Evolutionary conservation across 2,888 invertebrate species (phyloP), one percentile per base, ranked within the genome.

Genomic region (Octonoba sinensis): DNA sequence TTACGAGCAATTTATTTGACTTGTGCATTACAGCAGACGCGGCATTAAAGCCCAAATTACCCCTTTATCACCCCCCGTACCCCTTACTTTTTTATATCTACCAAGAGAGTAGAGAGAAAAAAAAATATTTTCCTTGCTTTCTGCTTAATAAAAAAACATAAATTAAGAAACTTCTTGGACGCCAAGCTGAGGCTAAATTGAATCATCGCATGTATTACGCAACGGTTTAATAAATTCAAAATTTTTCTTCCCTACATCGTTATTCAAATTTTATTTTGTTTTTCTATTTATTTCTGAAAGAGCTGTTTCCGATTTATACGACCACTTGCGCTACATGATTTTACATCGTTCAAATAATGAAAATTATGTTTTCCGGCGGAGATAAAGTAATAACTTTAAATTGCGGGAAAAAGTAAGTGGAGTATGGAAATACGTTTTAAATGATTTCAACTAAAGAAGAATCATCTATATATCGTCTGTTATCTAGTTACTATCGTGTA

Each of bases 1-100:
- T 82, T 82, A 82, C 82, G 82, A 82, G 82, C 82, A 76, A 82
- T 82, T 82, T 82, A 82, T 82, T 82, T 82, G 82, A 82, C 82
- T 76, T 82, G 82, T 75, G 82, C 82, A 82, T 82, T 82, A 82
- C 82, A 71, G 66, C 72, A 67, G 76, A 75, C 76, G 82, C 60
- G 72, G 72, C 82, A 82, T 82, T 82, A 82, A 76, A 76, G 67
- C 76, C 82, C 69, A 76, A 82, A 82, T 82, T 82, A 76, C 76
- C 82, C 79, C 82, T 82, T 82, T 82, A 82, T 82, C 76, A 75
- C 72, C 65, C 71, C 51, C 74, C 62, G 24, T 70, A 24, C 75
- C 27, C 59, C 46, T 46, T 57, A 16, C 22, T 46, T 73, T 66
- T 75, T 79, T 73, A 70, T 70, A 70, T 22, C 70, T 47, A 18